A percentile compares a stretch with the other conserved stretches of the same genome.
Evolutionary conservation across 2,888 invertebrate species (phyloP).

Genomic region (Rosalia funebris): DNA sequence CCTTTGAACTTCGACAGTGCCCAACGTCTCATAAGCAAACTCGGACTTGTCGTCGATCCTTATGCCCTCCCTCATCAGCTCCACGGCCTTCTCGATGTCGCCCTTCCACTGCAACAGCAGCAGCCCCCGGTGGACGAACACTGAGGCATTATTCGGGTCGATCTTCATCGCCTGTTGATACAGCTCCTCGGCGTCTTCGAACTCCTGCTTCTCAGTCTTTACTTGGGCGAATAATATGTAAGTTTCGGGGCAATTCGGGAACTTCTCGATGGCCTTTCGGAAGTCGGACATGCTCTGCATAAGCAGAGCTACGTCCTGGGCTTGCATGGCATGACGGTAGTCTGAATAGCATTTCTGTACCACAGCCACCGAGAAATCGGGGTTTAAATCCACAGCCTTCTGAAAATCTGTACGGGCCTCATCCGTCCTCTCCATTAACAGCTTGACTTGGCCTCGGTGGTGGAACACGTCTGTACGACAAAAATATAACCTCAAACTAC

Average conservation of each 20-base stretch:
- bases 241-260: slow-evolving; percentile 87
- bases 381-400: slow-evolving; percentile 82
- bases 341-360: slow-evolving; percentile 93
- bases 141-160: slow-evolving; percentile 85
- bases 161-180: slow-evolving; percentile 84
- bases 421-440: slow-evolving; percentile 82
- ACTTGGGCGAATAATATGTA: slow-evolving; percentile 87
- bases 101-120: slow-evolving; percentile 87
- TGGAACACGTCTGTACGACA: slow-evolving; percentile 85
- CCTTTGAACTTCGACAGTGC: slow-evolving; percentile 94
- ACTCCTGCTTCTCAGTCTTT: slow-evolving; percentile 85
- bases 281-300: slow-evolving; percentile 78
- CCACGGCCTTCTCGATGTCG: slow-evolving; percentile 81
- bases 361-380: slow-evolving; percentile 84
- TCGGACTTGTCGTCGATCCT: slow-evolving; percentile 91
- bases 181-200: slow-evolving; percentile 82
- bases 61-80: slow-evolving; percentile 83
- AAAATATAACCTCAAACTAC: too few relatives aligned
- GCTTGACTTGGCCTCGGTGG: slow-evolving; percentile 89
- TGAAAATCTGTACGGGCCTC: slow-evolving; percentile 86
- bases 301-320: slow-evolving; percentile 67
- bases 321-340: slow-evolving; percentile 68
- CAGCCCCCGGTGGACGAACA: slow-evolving; percentile 88
- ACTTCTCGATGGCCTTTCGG: slow-evolving; percentile 78
- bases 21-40: slow-evolving; percentile 94